Base-by-base conservation (phyloP, 2,797 vertebrate genomes). In the Holocentrus rufus region DNA sequence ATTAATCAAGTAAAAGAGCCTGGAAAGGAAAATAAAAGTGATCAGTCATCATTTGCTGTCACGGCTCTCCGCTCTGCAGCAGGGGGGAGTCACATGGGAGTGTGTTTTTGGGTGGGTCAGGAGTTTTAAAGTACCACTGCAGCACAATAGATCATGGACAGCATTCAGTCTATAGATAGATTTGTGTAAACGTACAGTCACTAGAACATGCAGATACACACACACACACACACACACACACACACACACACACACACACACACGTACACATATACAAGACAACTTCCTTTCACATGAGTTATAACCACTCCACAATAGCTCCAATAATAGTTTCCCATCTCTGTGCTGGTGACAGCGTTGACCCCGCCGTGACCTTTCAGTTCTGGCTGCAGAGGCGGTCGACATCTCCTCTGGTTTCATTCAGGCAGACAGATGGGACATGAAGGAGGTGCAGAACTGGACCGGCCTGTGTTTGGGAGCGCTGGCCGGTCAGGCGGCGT, bases 241-340 rank as follows among this genome's bases (percentile, higher is more conserved):
- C 34, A 59, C 22, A 44, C 30, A 59, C 66, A 69, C 42, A 34
- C 56, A 34, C 30, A 18, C 42, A 68, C 17, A 23, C 65, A 58
- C 25, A 57, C 65, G 47, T 23, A 30, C 55, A 23, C 15, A 17
- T n/a, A 64, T n/a, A 80, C 76, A 80, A 65, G 84, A 85, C 85
- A 23, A 86, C 87, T 92, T 92, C 91, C 91, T 88, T 58, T 78
- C 71, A 57, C 80, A 82, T 90, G 88, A 92, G 56, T 88, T 78
- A 91, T 80, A 20, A 79, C 57, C 64, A 39, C 77, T 82, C 80
- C 87, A 92, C 89, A 90, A 92, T 91, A 81, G 89, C 74, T 81
- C 84, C 87, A 81, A 84, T 86, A 74, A 91, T 89, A 92, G 89
- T 84, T 90, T 88, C 89, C 88, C 89, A 90, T 89, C 86, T 23